Evolutionary conservation across 2,888 invertebrate genomes (phyloP).

Genomic region (Brenthis daphne): DNA sequence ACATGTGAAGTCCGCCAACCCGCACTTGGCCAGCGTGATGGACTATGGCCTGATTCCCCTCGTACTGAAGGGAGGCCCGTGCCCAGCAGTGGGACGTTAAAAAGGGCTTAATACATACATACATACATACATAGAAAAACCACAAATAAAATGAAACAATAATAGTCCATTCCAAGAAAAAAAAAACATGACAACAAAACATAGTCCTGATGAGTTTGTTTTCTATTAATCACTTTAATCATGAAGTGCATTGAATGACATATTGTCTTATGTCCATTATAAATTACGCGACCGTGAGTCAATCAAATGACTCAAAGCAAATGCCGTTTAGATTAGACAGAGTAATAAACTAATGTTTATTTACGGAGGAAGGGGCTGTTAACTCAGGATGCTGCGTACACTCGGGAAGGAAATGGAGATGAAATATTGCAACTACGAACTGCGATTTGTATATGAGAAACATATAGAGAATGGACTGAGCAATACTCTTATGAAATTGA

Average conservation of each 20-base stretch:
- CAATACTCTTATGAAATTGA: too few relatives aligned
- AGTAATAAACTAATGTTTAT: constrained; percentile 63
- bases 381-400: constrained; percentile 48
- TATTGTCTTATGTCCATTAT: constrained; percentile 14
- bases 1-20: too few relatives aligned
- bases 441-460: too few relatives aligned
- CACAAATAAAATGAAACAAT: neutral
- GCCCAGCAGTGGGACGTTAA: too few relatives aligned
- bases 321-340: constrained; percentile 54
- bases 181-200: neutral
- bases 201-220: constrained; percentile 6
- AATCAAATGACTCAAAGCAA: constrained; percentile 57
- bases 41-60: too few relatives aligned
- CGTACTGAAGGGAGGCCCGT: too few relatives aligned
- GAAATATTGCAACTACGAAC: neutral
- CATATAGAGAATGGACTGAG: too few relatives aligned
- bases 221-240: constrained; percentile 5
- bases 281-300: constrained; percentile 48
- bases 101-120: too few relatives aligned
- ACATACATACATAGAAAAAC: too few relatives aligned
- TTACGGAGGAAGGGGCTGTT: constrained; percentile 57
- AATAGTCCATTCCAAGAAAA: neutral
- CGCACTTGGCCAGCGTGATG: too few relatives aligned
- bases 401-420: constrained; percentile 32
- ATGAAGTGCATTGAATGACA: constrained; percentile 5